Base-by-base conservation (phyloP, 2,113 vertebrate species). In the Amblyopsis rosae region DNA sequence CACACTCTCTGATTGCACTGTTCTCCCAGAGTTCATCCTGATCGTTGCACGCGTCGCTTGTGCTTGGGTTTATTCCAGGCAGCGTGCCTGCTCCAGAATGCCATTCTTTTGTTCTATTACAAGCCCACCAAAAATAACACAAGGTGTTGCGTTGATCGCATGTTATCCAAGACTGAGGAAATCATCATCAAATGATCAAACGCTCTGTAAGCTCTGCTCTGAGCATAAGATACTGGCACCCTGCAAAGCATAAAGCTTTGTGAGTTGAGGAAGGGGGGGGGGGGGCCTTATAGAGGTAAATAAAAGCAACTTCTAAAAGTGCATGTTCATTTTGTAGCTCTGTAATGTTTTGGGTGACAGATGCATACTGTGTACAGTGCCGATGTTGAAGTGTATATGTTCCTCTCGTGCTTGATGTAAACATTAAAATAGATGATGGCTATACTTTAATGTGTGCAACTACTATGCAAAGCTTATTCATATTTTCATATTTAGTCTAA, bases 401-500 rank as follows among this genome's bases (percentile, higher is more conserved):
- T 62, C 72, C 79, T 82, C 77, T 70, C 70, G 76, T 81, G 83
- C 81, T 60, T 10, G 55, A 71, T 19, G 48, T 51, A 75, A 83
- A 73, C 45, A 62, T 66, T 82, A 83, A 81, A 76, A 80, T 65
- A 75, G 12, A 67, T 49, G 72, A 72, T 51, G 16, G 35, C 58
- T 49, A 62, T 47, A 13, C 53, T 59, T 4, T 54, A 70, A 66
- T 41, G 12, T 59, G 32, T 70, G 56, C 65, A 80, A 75, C 70
- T 78, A 73, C 73, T 56, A 56, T 12, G 46, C 69, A 17, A 72
- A 68, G 66, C 64, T 46, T 41, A 49, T 65, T 48, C 16, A 63
- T 46, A 65, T 4, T 12, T 57, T 59, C 55, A 51, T 66, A 55
- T 55, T 65, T 69, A 56, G 63, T 9, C 35, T 58, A 10, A 41